A percentile compares a stretch with the other conserved stretches of the same genome.
Conservation (phyloP, 1,140 invertebrate genomes). For the Dendroctonus valens region DNA sequence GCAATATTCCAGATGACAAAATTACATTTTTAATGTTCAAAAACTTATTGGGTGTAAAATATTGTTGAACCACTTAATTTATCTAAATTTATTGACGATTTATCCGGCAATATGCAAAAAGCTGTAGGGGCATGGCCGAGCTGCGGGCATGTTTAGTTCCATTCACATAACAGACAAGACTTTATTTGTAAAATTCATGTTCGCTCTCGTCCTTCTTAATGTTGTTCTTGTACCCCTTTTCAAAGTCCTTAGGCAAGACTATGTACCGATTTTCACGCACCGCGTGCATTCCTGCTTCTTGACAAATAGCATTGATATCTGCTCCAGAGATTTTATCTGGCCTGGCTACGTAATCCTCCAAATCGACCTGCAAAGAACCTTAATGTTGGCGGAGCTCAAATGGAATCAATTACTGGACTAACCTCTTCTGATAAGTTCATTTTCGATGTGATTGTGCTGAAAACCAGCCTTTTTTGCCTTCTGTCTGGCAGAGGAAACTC, state of each 20-base stretch:
- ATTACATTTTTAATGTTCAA: too few species aligned
- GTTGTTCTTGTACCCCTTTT: slow-evolving; percentile 99
- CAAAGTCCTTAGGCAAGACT: slow-evolving; percentile 97
- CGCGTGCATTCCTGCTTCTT: slow-evolving; percentile 95
- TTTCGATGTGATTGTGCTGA: slow-evolving; percentile 95
- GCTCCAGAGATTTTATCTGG: slow-evolving; percentile 98
- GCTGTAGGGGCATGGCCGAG: too few species aligned
- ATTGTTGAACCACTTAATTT: too few species aligned
- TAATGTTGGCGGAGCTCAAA: not conserved
- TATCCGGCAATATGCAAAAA: too few species aligned
- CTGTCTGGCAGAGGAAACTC: slow-evolving; percentile 98
- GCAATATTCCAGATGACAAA: too few species aligned
- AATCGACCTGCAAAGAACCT: slow-evolving; percentile 68
- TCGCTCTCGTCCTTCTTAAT: slow-evolving; percentile 99
- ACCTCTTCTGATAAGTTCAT: slow-evolving; percentile 99
- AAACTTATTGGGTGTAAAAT: too few species aligned
- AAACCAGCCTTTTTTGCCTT: slow-evolving; percentile 96
- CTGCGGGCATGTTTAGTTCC: not conserved
- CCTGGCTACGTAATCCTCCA: slow-evolving; percentile 98
- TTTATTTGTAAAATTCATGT: slow-evolving; percentile 99
- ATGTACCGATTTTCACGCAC: slow-evolving; percentile 99
- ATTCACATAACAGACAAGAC: not conserved
- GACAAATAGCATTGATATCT: slow-evolving; percentile 99
- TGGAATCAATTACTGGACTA: slow-evolving; percentile 2
- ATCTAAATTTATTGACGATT: too few species aligned